Evolutionary conservation across 1,140 invertebrate species (phyloP).

Genomic region (Mizuhopecten yessoensis): DNA sequence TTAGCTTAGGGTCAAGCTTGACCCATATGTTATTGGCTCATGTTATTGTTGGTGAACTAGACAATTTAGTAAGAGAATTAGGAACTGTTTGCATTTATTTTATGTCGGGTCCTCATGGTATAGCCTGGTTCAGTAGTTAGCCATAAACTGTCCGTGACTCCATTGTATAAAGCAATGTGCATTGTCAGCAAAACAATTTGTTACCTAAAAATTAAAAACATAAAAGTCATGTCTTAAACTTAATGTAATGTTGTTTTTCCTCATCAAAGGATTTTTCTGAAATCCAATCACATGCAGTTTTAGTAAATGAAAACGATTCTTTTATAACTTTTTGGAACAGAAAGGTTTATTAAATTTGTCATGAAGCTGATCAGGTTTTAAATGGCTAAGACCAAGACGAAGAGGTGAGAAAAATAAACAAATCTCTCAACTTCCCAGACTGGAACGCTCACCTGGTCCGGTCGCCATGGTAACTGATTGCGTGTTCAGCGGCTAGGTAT

Average conservation of each 20-base stretch:
- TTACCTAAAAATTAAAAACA: too few species aligned
- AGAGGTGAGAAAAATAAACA: slow-evolving; percentile 2
- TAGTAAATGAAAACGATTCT: not conserved
- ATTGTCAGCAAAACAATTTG: too few species aligned
- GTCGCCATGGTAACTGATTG: not conserved
- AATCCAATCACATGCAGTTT: not conserved
- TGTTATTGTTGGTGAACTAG: not conserved
- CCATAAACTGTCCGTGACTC: too few species aligned
- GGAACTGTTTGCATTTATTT: not conserved
- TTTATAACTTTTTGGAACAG: not conserved
- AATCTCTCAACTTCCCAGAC: not conserved
- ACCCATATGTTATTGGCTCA: not conserved
- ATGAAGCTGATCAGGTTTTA: not conserved
- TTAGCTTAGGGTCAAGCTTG: not conserved
- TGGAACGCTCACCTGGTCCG: not conserved
- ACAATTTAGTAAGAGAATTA: not conserved
- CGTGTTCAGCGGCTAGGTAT: not conserved
- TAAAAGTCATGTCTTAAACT: too few species aligned
- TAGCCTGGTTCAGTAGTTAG: not conserved
- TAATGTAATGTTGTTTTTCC: too few species aligned
- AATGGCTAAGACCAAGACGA: not conserved
- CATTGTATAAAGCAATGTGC: not conserved
- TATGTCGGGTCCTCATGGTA: not conserved
- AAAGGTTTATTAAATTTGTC: not conserved
- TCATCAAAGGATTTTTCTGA: too few species aligned